Evolutionary conservation across 1,140 invertebrate genomes (phyloP), one percentile per base, ranked within the genome.

Genomic region (Mya arenaria): DNA sequence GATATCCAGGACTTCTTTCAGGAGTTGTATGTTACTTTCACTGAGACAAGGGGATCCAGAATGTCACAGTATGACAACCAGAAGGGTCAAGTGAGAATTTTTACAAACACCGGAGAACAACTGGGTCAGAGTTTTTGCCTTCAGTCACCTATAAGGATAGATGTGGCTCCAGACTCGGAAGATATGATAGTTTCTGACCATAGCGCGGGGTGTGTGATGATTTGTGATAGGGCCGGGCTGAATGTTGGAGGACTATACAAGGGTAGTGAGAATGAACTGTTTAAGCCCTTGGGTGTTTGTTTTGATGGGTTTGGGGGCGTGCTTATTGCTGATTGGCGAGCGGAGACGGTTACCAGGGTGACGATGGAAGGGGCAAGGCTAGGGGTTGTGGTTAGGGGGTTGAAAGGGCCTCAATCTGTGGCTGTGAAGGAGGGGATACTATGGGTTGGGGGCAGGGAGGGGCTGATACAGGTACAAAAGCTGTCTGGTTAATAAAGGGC

Each of bases 271-370:
- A 52, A 10, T 30, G 72, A 74, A 37, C 1, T 62, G 52, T 77
- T 63, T 65, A 77, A 65, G 48, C 73, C 73, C 4, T 37, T 77
- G 17, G 73, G 73, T 34, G 73, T 77, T n/a, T 77, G 73, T 30
- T 77, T 77, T 52, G 73, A 77, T 34, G 3, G 13, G 4, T 25
- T 32, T 4, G 73, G 73, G 25, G 28, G 60, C 23, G 37, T 77
- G 23, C 32, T 77, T 17, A 41, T 77, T 28, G 73, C 73, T 17
- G 60, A 77, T 13, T 77, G 73, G 73, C 41, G 37, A 32, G 30
- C 52, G 32, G 55, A 65, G 10, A 36, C 10, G 6, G 73, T 77
- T 19, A 63, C 32, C 19, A 15, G 36, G 25, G 30, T 77, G n/a
- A 39, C 56, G 13, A 39, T 41, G 25, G 73, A 77, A 4, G 73